These are phyloP conservation scores for Palythoa caribaeorum DNA, from an alignment of 92 coral and sea anemone genomes.

Conservation along the genomic window DNA sequence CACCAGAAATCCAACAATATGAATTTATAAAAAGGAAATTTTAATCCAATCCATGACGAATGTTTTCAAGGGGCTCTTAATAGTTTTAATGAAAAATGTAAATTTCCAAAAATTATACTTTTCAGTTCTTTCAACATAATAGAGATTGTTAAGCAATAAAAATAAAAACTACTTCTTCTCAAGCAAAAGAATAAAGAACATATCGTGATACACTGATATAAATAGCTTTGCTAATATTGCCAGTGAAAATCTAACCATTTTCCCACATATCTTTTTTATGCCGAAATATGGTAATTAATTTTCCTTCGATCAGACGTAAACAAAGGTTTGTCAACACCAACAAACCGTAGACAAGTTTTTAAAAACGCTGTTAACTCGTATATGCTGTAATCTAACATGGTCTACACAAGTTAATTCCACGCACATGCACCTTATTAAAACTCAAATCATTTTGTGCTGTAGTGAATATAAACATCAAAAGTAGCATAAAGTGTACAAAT, in stretches of 20 bases:
- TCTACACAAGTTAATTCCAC: neutral
- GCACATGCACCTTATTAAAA: neutral
- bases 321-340: constrained; percentile 6
- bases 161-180: neutral
- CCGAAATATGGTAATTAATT: neutral
- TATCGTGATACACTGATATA: too few species aligned
- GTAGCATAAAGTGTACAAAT: neutral
- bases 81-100: constrained; percentile 18
- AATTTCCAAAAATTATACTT: neutral
- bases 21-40: neutral
- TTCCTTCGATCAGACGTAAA: constrained; percentile 21
- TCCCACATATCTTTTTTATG: neutral
- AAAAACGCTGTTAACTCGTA: neutral
- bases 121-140: neutral
- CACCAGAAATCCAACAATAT: neutral
- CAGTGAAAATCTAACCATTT: neutral
- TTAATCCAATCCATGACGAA: neutral
- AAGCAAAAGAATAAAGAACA: neutral
- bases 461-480: neutral
- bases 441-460: neutral
- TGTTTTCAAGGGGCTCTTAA: constrained; percentile 7
- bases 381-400: neutral
- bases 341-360: neutral
- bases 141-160: neutral
- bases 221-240: neutral